Conservation (phyloP, 2,113 vertebrate genomes). For the Dicentrarchus labrax region DNA sequence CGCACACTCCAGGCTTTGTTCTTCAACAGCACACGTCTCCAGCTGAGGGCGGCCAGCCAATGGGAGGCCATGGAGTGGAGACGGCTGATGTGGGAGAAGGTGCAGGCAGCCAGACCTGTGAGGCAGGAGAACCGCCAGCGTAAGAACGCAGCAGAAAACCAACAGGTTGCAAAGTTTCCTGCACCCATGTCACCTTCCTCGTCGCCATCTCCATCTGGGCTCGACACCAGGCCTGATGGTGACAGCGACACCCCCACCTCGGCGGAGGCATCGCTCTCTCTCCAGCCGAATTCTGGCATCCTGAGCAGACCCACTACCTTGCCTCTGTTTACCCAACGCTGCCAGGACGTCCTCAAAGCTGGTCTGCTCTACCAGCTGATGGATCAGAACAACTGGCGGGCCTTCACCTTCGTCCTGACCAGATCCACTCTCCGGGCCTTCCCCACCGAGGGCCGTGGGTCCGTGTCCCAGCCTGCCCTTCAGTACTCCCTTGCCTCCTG, state of each 20-base stretch:
- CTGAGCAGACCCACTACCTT: slow-evolving; percentile 85
- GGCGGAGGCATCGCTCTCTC: slow-evolving; percentile 53
- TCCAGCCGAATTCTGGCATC: slow-evolving; percentile 66
- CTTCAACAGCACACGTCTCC: slow-evolving; percentile 91
- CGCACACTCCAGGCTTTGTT: slow-evolving; percentile 91
- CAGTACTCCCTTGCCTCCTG: slow-evolving; percentile 89
- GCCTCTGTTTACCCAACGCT: slow-evolving; percentile 85
- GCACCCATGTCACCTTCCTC: slow-evolving; percentile 63
- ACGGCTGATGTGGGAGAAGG: slow-evolving; percentile 91
- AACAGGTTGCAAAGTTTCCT: slow-evolving; percentile 48
- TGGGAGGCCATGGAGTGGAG: slow-evolving; percentile 96
- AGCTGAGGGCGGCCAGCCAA: slow-evolving; percentile 89
- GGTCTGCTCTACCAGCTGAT: slow-evolving; percentile 91
- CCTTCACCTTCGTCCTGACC: slow-evolving; percentile 94
- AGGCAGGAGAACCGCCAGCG: slow-evolving; percentile 72
- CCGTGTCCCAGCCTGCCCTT: slow-evolving; percentile 89
- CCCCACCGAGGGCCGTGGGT: slow-evolving; percentile 87
- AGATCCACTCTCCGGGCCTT: slow-evolving; percentile 90
- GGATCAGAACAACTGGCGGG: slow-evolving; percentile 93
- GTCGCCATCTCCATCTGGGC: slow-evolving; percentile 61
- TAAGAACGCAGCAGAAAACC: slow-evolving; percentile 66
- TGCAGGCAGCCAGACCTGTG: slow-evolving; percentile 81
- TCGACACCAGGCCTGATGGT: slow-evolving; percentile 65
- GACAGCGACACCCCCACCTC: slow-evolving; percentile 59
- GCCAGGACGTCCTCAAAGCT: slow-evolving; percentile 88